Evolutionary conservation across 2,797 vertebrate genomes (phyloP).

Genomic region (Cyclura pinguis): DNA sequence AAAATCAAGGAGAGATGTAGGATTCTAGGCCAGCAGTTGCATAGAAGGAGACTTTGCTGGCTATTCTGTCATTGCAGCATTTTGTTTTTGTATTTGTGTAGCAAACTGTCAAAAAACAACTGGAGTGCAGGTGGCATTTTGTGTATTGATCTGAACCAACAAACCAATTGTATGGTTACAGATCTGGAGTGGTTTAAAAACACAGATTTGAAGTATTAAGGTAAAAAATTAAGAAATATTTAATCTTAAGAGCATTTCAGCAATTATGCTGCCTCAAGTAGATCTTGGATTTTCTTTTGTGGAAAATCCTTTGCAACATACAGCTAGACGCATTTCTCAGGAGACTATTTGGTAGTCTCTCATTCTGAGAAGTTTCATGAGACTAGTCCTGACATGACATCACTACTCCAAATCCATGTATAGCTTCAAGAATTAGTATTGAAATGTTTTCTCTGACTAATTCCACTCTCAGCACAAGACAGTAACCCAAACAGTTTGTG

Average conservation of each 20-base stretch:
- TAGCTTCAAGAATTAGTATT: not conserved
- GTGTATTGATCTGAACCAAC: no score
- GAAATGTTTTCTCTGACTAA: slow-evolving; percentile 42
- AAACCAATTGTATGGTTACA: no score
- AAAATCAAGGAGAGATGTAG: not conserved
- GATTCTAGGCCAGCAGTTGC: no score
- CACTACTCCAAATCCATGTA: slow-evolving; percentile 1
- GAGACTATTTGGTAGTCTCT: not conserved
- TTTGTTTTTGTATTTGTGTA: no score
- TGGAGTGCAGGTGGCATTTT: no score
- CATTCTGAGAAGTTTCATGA: not conserved
- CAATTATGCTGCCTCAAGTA: not conserved
- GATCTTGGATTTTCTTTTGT: not conserved
- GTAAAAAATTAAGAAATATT: not conserved
- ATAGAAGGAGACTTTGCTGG: no score
- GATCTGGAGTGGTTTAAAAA: not conserved
- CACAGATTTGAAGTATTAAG: not conserved
- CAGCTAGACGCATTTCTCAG: not conserved
- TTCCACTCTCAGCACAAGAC: not conserved
- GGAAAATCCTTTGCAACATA: not conserved
- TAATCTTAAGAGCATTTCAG: not conserved
- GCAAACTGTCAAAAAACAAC: no score
- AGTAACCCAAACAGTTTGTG: slow-evolving; percentile 48
- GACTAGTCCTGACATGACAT: not conserved
- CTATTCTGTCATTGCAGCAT: no score